Base-by-base conservation (phyloP, 37 sponge, comb jelly and placozoan species). In the Sycon ciliatum region DNA sequence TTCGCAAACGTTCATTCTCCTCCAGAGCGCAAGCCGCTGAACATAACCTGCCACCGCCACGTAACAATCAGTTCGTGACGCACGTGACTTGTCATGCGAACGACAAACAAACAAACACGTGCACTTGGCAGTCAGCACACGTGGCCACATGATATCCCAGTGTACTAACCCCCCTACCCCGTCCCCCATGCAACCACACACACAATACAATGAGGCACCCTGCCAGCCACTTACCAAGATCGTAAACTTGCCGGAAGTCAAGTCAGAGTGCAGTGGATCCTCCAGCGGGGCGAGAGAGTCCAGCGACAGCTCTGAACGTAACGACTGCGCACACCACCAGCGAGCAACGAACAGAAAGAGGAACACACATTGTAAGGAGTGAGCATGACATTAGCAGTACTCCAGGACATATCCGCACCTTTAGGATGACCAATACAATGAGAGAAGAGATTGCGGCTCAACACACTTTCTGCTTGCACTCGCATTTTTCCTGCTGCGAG, bases 181-280 rank as follows among this genome's bases (percentile, higher is more conserved):
- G n/a, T n/a, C n/a, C n/a, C n/a, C n/a, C n/a, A n/a, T n/a, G n/a
- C n/a, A n/a, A n/a, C n/a, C n/a, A n/a, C n/a, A n/a, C n/a, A n/a
- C n/a, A n/a, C n/a, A n/a, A n/a, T n/a, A n/a, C n/a, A n/a, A n/a
- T n/a, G n/a, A n/a, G n/a, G n/a, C n/a, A n/a, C n/a, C n/a, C n/a
- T n/a, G n/a, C n/a, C n/a, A n/a, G n/a, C n/a, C n/a, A 13, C 18
- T 60, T 35, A 83, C 84, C 75, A 83, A 56, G 28, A 83, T 37
- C 26, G 73, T 68, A 22, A 83, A 23, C 30, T 83, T 83, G 22
- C 36, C 67, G 42, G 73, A 54, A 0, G 64, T 63, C 28, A 83
- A 73, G 26, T 68, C 75, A 4, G 79, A 30, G 58, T 61, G 39
- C 0, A 83, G 71, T 23, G 75, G 75, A 18, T 78, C 75, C 38